Percentiles rank a stretch among this genome's conserved stretches.
phyloP scores from a whole-genome alignment of 2,113 vertebrate genomes.

The Noturus placidus region DNA sequence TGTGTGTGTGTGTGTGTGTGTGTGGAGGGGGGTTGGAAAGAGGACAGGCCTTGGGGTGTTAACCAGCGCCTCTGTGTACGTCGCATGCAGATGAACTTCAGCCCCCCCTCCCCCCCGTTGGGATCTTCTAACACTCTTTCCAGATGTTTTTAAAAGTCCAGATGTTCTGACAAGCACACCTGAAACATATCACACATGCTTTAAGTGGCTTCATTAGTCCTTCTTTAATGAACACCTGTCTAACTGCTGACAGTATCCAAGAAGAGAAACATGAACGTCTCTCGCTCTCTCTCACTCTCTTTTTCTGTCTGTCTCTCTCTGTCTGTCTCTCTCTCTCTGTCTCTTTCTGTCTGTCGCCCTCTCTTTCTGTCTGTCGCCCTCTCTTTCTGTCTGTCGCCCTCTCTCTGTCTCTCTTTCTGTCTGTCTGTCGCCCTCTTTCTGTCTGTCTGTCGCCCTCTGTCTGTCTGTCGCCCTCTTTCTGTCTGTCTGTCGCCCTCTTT shows the following conservation, averaged over 20 bases:
- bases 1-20: slow-evolving; percentile 20
- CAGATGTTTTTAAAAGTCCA: slow-evolving; percentile 17
- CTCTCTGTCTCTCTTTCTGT: no score
- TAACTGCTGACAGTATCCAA: neutral
- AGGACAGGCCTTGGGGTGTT: slow-evolving; percentile 39
- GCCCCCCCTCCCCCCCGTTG: neutral
- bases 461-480: no score
- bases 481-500: neutral
- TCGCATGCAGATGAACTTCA: slow-evolving; percentile 51
- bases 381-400: no score
- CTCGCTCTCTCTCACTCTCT: neutral
- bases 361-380: no score
- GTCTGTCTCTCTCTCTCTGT: no score
- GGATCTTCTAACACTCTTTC: slow-evolving; percentile 8
- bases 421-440: no score
- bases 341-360: no score
- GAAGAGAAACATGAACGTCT: neutral
- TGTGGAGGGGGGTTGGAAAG: slow-evolving; percentile 10
- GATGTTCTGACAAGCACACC: slow-evolving; percentile 2
- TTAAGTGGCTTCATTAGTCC: slow-evolving; percentile 7
- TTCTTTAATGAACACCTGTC: neutral
- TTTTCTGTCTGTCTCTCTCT: neutral
- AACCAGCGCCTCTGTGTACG: slow-evolving; percentile 36
- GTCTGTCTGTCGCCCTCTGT: no score
- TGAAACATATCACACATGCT: slow-evolving; percentile 4